Evolutionary conservation across 2,113 vertebrate species (phyloP), one percentile per base, ranked within the genome.

Genomic region (Macquaria australasica): DNA sequence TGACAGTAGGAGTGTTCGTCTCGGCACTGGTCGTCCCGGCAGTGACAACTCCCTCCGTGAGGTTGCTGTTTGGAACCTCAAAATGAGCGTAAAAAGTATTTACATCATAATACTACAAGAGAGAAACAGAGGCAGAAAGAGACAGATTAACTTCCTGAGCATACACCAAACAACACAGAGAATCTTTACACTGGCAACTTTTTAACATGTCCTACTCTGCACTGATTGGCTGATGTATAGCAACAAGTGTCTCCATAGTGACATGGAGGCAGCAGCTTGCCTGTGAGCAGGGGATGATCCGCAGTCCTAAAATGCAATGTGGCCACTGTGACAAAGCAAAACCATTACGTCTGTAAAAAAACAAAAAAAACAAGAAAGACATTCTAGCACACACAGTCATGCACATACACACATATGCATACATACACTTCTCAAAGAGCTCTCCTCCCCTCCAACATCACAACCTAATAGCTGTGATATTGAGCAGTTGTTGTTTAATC

Each of bases 211-310:
- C 43, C 23, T 63, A 11, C 66, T 78, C 73, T 18, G 18, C 77
- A 28, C 28, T 85, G 91, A 92, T 92, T 92, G 93, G 91, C 86
- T 90, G 84, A 93, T 68, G 86, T 91, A 91, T 90, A 92, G 92
- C 88, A 92, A 90, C 90, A 88, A 45, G 85, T 87, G 93, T 94
- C 85, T 90, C 93, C 91, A 93, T 92, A 93, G 93, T 92, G 91
- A 94, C 84, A 78, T 76, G 83, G 71, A 92, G 81, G 79, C 89
- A 77, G 90, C 66, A 77, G 83, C 86, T 82, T 78, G 71, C 63
- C 81, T 58, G 69, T 67, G 67, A 60, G 62, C 60, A 76, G 68
- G 18, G 62, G 82, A 86, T 87, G 68, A 89, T 88, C 77, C 80
- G 43, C 71, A 73, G 62, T 72, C 88, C 66, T 31, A 48, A 90